These are phyloP conservation scores for Xiphydria camelus DNA, from an alignment of 2,888 invertebrate species.

Conservation along the genomic window DNA sequence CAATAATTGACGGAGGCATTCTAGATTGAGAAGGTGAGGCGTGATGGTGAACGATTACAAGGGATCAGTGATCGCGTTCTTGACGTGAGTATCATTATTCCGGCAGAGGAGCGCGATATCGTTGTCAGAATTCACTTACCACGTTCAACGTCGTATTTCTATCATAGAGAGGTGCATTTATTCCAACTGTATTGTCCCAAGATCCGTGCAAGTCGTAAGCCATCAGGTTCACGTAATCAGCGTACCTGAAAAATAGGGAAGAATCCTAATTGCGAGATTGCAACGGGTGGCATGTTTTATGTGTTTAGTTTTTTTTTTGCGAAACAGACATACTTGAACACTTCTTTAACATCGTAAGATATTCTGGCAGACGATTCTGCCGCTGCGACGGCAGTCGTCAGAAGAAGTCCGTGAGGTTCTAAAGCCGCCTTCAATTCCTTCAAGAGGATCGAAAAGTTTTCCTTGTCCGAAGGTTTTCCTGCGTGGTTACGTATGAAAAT, in stretches of 20 bases:
- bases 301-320: too few relatives aligned
- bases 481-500: neutral
- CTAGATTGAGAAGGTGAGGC: too few relatives aligned
- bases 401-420: slow-evolving; percentile 53
- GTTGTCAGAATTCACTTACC: too few relatives aligned
- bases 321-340: slow-evolving; percentile 67
- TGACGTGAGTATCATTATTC: too few relatives aligned
- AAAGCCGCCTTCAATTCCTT: slow-evolving; percentile 64
- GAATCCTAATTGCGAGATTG: too few relatives aligned
- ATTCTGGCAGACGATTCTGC: slow-evolving; percentile 57
- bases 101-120: too few relatives aligned
- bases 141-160: too few relatives aligned
- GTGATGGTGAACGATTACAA: slow-evolving; percentile 13
- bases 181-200: slow-evolving; percentile 67
- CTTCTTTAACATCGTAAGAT: slow-evolving; percentile 65
- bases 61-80: too few relatives aligned
- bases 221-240: slow-evolving; percentile 71
- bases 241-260: slow-evolving; percentile 53
- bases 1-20: slow-evolving; percentile 61
- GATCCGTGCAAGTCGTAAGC: slow-evolving; percentile 71
- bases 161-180: slow-evolving; percentile 69
- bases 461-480: slow-evolving; percentile 1
- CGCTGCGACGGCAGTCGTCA: slow-evolving; percentile 58
- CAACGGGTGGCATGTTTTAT: too few relatives aligned
- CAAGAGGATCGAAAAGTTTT: slow-evolving; percentile 62